A percentile compares a stretch with the other conserved stretches of the same genome.
phyloP scores from a whole-genome alignment of 2,797 vertebrate genomes.

The Characodon lateralis region DNA sequence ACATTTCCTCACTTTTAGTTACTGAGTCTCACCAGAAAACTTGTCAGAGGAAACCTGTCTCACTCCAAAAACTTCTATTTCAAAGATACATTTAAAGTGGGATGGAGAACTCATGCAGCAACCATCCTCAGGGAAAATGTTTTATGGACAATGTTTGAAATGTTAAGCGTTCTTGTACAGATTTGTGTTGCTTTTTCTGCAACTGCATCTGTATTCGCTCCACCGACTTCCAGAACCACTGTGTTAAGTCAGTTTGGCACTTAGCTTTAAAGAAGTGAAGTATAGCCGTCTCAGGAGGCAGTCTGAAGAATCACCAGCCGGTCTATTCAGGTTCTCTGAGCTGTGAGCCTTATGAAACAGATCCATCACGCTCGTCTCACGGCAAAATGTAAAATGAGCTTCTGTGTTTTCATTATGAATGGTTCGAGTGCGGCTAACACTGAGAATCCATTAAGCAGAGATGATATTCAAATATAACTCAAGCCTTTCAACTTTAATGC shows the following conservation, averaged over 20 bases:
- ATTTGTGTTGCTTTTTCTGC: neutral
- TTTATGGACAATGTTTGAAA: neutral
- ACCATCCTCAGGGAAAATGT: neutral
- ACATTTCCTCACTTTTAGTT: neutral
- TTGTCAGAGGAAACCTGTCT: neutral
- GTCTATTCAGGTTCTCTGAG: constrained; percentile 13
- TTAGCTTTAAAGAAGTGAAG: neutral
- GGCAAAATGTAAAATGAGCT: constrained; percentile 34
- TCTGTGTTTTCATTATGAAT: constrained; percentile 26
- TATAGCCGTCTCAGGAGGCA: neutral
- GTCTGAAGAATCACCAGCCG: neutral
- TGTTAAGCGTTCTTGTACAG: neutral
- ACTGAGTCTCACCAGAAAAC: no score
- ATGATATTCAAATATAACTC: constrained; percentile 37
- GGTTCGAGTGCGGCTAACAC: constrained; percentile 2
- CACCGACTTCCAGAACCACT: neutral
- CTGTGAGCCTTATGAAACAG: constrained; percentile 54
- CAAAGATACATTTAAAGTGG: neutral
- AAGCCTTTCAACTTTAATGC: constrained; percentile 21
- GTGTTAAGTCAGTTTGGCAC: neutral
- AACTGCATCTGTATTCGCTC: no score
- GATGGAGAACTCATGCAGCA: neutral
- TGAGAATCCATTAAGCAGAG: constrained; percentile 36
- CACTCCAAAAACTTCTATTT: neutral
- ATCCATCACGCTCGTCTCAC: constrained; percentile 60